Base-by-base conservation (phyloP, 2,113 vertebrate genomes). In the Sylvicapra grimmia region DNA sequence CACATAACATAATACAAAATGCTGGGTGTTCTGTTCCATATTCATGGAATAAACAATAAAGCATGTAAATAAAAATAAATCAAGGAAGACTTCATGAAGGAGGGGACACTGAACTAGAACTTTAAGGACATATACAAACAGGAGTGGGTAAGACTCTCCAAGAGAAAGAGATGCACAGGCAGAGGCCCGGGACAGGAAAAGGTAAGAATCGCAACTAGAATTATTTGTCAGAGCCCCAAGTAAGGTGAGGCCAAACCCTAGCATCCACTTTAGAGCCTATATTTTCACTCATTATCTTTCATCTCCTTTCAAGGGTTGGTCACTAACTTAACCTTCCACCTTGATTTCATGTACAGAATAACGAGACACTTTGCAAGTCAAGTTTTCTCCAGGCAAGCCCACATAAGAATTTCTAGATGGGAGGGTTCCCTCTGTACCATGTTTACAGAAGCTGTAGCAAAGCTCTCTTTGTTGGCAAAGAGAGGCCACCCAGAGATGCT, bases 11-110 rank as follows among this genome's bases (percentile, higher is more conserved):
- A 36, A 63, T 40, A 65, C 40, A 49, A 85, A 68, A 80, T 5
- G 19, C 1, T 0, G 0, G 14, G 2, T 94, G n/a, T 27, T 54
- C 54, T 40, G 4, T 75, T 8, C 16, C 29, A 77, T 47, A 21
- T n/a, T 94, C 36, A 65, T 27, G 23, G 13, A 33, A n/a, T 25
- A 58, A 93, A 8, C 19, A 77, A 29, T 13, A 47, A 79, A n/a
- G 15, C 80, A 96, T 5, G 25, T 36, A 47, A 18, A 89, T 8
- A 21, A n/a, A 19, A 53, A 63, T n/a, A 77, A 93, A 88, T 59
- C 65, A 89, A 53, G 58, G 36, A 79, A 91, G n/a, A 59, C 27
- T 79, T 95, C 29, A 33, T 40, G 18, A n/a, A 75, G 31, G 40
- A 85, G 56, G 68, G 19, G 56, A 49, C 14, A 65, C 10, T 93